Evolutionary conservation across 2,888 invertebrate species (phyloP).

Genomic region (Osedax fenrisi): DNA sequence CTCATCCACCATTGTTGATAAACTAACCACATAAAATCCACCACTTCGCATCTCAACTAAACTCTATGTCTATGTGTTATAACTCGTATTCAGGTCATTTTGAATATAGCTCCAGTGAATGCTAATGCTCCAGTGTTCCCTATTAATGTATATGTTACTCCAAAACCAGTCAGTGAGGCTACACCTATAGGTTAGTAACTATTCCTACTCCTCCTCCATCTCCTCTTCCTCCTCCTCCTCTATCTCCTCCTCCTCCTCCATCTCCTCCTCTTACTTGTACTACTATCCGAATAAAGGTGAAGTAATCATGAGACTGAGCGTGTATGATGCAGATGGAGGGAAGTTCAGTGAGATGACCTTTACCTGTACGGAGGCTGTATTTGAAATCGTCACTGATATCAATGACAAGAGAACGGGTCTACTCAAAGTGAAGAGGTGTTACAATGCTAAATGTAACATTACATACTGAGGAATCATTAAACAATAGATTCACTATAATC

Average conservation of each 20-base stretch:
- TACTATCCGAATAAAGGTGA: too few relatives aligned
- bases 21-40: too few relatives aligned
- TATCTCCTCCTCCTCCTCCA: too few relatives aligned
- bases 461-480: too few relatives aligned
- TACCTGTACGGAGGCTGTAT: background rate
- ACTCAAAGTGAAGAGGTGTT: background rate
- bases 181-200: background rate
- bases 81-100: background rate
- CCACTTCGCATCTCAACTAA: too few relatives aligned
- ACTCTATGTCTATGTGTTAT: too few relatives aligned
- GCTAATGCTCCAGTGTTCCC: background rate
- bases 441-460: too few relatives aligned
- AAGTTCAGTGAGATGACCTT: background rate
- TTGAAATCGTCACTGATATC: background rate
- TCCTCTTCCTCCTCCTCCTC: too few relatives aligned
- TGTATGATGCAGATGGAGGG: background rate
- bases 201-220: too few relatives aligned
- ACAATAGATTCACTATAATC: too few relatives aligned
- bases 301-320: background rate
- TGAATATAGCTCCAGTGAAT: background rate
- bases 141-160: background rate
- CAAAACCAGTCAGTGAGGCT: background rate
- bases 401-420: background rate
- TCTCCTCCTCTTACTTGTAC: too few relatives aligned
- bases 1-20: too few relatives aligned